Evolutionary conservation across 2,888 invertebrate species (phyloP).

Genomic region (Drosophila flavopinicola): DNA sequence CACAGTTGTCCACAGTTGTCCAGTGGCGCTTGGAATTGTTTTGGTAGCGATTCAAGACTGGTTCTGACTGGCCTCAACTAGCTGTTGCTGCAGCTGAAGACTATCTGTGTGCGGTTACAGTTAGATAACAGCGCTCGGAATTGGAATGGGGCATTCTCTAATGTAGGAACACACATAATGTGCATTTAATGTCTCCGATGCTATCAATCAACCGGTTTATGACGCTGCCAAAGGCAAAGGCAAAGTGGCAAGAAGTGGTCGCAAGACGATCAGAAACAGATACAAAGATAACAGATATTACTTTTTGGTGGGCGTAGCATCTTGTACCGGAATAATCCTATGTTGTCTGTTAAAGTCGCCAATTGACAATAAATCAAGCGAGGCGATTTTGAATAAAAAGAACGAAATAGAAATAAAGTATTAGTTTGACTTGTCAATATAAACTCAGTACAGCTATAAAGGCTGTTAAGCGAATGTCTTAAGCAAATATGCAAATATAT

Average conservation of each 20-base stretch:
- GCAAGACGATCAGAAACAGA: too few relatives aligned
- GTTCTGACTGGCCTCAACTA: constrained; percentile 31
- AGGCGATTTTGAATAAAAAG: too few relatives aligned
- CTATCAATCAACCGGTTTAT: constrained; percentile 57
- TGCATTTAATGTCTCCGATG: constrained; percentile 39
- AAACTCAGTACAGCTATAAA: too few relatives aligned
- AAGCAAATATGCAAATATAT: too few relatives aligned
- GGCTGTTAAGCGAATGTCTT: too few relatives aligned
- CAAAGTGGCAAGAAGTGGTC: constrained; percentile 1
- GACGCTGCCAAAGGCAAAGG: background rate
- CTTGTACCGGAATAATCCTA: background rate
- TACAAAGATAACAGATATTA: background rate
- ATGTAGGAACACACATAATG: constrained; percentile 38
- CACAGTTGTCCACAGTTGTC: constrained; percentile 28
- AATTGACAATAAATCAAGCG: too few relatives aligned
- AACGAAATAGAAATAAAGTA: too few relatives aligned
- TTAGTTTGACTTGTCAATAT: too few relatives aligned
- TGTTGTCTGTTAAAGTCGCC: too few relatives aligned
- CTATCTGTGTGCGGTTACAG: constrained; percentile 41
- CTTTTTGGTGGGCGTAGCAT: constrained; percentile 10
- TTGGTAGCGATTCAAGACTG: constrained; percentile 36
- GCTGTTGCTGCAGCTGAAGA: constrained; percentile 19
- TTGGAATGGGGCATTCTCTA: constrained; percentile 47
- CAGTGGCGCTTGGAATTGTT: constrained; percentile 21
- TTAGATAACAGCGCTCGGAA: constrained; percentile 57